Base-by-base conservation (phyloP, 2,888 invertebrate species). In the Prosopocoilus inquinatus region DNA sequence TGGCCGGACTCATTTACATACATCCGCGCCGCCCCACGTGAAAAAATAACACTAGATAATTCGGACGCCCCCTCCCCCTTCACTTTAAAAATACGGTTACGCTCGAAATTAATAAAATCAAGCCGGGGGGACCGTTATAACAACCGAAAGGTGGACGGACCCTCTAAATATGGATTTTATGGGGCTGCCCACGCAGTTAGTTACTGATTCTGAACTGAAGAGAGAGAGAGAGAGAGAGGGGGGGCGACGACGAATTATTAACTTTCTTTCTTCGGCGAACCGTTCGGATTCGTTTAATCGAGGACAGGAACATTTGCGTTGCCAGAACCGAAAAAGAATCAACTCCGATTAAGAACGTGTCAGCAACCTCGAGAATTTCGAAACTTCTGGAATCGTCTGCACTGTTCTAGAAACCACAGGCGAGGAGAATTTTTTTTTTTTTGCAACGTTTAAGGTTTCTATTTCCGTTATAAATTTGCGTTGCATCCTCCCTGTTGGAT, bases 1-100 rank as follows among this genome's bases (percentile, higher is more conserved):
- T 68, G 70, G 68, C 70, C 68, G 66, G 47, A 34, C 68, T 69
- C 70, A 72, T 73, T 73, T 72, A 68, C 71, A 73, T 73, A 61
- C 59, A 63, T 59, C 56, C 57, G 53, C 57, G 55, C 12, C 36
- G 11, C 60, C 60, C 60, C 50, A 55, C 57, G 57, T 55, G 60
- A 60, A 58, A 60, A 41, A 58, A 60, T 55, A 60, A 55, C 50
- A 52, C 57, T 55, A 57, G 60, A 58, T 60, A 60, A 60, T 60
- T 58, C 53, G 43, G 47, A 52, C 53, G 47, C 55, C 49, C 50
- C 51, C 54, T 49, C 50, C 54, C 7, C 51, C 54, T 50, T 56
- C 34, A 48, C 43, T 53, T 16, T 32, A 32, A 53, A 53, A 53
- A 47, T 53, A 47, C n/a, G n/a, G 47, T 44, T 44, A 44, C 16